Evolutionary conservation across 2,113 vertebrate species (phyloP), one percentile per base, ranked within the genome.

Genomic region (Trichechus manatus): DNA sequence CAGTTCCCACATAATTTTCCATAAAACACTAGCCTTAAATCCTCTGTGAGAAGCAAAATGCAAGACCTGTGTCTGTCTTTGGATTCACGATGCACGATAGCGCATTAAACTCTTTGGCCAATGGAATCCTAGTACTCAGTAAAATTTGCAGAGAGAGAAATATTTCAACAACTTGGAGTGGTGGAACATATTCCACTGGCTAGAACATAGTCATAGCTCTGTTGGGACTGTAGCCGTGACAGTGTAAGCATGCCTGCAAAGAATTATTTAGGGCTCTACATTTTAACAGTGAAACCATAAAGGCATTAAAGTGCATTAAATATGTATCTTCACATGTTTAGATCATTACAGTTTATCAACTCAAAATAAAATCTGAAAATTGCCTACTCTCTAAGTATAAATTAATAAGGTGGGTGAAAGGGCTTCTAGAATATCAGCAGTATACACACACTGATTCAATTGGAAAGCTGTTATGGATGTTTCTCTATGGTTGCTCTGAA

Each of bases 231-330:
- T 9, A 63, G 47, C 61, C 85, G 14, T 27, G 92, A 82, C n/a
- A 29, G 79, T 22, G 44, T 95, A 95, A 95, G 95, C 81, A 82
- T 93, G 93, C 53, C 87, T 63, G 78, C 20, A 25, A n/a, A 82
- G 81, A 87, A 96, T 95, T 97, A 97, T 91, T 89, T 92, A 96
- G 61, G 87, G 25, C 64, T 94, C 50, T 74, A 82, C 81, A 88
- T 92, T 97, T 97, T 93, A 96, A 82, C 92, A 93, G 59, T 39
- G 72, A 97, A 87, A 61, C 74, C 77, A 96, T 96, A 96, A 97
- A 97, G 39, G 75, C 96, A 97, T 97, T 97, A 97, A 95, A 82
- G 66, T 93, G 7, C 89, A 97, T 97, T 97, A 98, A 97, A 92
- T 95, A 97, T 95, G 97, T 93, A 97, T 96, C 74, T 94, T 96